A percentile compares a stretch with the other conserved stretches of the same genome.
phyloP scores from a whole-genome alignment of 2,888 invertebrate species.

The Caenorhabditis parvicauda region DNA sequence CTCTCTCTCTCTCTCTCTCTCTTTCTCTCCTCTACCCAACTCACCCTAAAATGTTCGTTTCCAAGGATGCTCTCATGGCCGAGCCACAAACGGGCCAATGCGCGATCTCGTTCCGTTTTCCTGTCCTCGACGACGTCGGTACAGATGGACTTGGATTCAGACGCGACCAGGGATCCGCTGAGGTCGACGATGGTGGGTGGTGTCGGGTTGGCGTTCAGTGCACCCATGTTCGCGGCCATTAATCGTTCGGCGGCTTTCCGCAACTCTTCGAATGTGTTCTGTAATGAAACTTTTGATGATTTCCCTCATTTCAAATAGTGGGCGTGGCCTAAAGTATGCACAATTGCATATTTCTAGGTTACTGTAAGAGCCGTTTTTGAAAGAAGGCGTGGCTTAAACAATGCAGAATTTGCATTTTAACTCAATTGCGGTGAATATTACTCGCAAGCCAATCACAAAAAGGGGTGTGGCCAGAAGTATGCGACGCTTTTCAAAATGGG shows the following conservation, averaged over 20 bases:
- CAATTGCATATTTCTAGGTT: too few relatives aligned
- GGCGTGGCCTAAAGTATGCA: neutral
- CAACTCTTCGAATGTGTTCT: constrained; percentile 34
- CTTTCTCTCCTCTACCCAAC: too few relatives aligned
- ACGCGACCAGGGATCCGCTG: constrained; percentile 26
- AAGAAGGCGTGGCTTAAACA: too few relatives aligned
- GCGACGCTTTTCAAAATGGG: neutral
- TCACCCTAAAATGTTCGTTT: too few relatives aligned
- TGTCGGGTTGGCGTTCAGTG: constrained; percentile 7
- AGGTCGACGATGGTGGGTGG: constrained; percentile 28
- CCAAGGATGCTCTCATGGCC: neutral
- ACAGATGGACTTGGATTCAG: constrained; percentile 33
- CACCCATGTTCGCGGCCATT: constrained; percentile 21
- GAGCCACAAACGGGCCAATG: constrained; percentile 17
- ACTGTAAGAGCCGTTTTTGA: too few relatives aligned
- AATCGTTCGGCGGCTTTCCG: constrained; percentile 31
- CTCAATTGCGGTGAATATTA: too few relatives aligned
- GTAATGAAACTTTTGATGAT: constrained; percentile 2
- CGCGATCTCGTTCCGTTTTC: constrained; percentile 34
- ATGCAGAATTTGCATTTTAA: too few relatives aligned
- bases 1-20: too few relatives aligned
- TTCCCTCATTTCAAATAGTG: neutral
- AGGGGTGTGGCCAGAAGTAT: neutral
- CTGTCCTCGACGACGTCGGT: constrained; percentile 28
- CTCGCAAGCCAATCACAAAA: neutral